Conservation (phyloP, 64 coral and sea anemone genomes). For the Pocillopora damicornis region DNA sequence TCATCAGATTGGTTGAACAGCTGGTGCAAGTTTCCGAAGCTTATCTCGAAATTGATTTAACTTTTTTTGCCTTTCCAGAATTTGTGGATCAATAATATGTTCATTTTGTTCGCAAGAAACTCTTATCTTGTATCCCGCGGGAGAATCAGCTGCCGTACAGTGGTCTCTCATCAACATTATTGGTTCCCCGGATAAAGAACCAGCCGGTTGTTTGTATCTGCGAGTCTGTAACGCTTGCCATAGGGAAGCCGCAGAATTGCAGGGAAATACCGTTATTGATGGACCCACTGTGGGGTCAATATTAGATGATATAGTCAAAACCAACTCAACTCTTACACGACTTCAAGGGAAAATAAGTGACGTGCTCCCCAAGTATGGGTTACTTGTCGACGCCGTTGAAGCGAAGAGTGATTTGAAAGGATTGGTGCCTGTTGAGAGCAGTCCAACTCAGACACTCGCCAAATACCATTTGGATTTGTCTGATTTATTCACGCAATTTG, state of each 20-base stretch:
- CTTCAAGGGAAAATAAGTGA: slow-evolving; percentile 67
- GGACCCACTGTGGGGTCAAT: slow-evolving; percentile 30
- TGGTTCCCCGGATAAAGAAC: slow-evolving; percentile 80
- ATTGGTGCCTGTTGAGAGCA: slow-evolving; percentile 62
- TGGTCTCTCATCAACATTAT: slow-evolving; percentile 87
- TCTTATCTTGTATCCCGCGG: slow-evolving; percentile 55
- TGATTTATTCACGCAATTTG: slow-evolving; percentile 96
- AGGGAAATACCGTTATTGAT: slow-evolving; percentile 51
- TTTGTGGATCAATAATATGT: slow-evolving; percentile 74
- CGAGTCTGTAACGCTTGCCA: slow-evolving; percentile 82
- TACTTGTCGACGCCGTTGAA: slow-evolving; percentile 82
- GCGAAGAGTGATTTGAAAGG: slow-evolving; percentile 75
- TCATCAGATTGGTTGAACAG: not conserved
- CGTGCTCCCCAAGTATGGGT: slow-evolving; percentile 79
- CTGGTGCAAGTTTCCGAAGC: not conserved
- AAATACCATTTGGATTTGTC: slow-evolving; percentile 88
- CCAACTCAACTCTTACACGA: slow-evolving; percentile 46
- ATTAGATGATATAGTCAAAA: slow-evolving; percentile 65
- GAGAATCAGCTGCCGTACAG: slow-evolving; percentile 18
- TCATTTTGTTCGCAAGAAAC: slow-evolving; percentile 81
- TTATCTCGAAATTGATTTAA: not conserved
- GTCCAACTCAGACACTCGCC: slow-evolving; percentile 71
- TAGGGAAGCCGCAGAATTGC: slow-evolving; percentile 44
- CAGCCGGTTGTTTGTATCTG: slow-evolving; percentile 67
- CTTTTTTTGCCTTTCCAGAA: slow-evolving; percentile 30